These are phyloP conservation scores for Apodemia duryi DNA, from an alignment of 2,888 invertebrate genomes.

Conservation along the genomic window DNA sequence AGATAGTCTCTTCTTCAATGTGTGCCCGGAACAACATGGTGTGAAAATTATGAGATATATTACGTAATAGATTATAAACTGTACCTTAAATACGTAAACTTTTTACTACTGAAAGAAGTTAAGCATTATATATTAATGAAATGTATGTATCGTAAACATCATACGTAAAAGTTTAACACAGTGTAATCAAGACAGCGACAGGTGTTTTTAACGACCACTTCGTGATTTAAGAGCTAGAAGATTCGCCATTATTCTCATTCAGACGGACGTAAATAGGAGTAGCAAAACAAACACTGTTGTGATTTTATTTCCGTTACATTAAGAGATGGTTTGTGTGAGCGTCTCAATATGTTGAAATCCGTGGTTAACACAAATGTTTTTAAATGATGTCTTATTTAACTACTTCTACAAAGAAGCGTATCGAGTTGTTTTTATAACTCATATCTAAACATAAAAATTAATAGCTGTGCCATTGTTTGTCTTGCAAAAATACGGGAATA, in stretches of 20 bases:
- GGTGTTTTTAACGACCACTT: conserved; percentile 72
- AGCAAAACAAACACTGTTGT: conserved; percentile 57
- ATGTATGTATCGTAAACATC: conserved; percentile 34
- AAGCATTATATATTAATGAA: no score
- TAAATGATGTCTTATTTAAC: conserved; percentile 3
- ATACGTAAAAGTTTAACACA: conserved; percentile 59
- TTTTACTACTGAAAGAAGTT: no score
- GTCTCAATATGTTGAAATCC: conserved; percentile 2
- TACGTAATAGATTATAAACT: no score
- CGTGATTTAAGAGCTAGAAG: conserved; percentile 66
- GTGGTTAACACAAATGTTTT: conserved; percentile 3
- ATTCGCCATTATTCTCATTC: conserved; percentile 73
- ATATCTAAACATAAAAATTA: not conserved
- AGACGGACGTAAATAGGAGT: conserved; percentile 60
- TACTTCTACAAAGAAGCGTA: not conserved
- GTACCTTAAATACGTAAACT: no score
- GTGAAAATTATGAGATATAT: no score
- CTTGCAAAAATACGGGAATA: no score
- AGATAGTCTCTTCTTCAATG: no score
- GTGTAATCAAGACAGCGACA: conserved; percentile 62
- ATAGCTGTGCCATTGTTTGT: no score
- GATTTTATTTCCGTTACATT: conserved; percentile 22
- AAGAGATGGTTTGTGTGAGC: not conserved
- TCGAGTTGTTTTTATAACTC: not conserved
- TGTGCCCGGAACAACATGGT: no score